Evolutionary conservation across 2,888 invertebrate species (phyloP).

Genomic region (Drosophila subquinaria): DNA sequence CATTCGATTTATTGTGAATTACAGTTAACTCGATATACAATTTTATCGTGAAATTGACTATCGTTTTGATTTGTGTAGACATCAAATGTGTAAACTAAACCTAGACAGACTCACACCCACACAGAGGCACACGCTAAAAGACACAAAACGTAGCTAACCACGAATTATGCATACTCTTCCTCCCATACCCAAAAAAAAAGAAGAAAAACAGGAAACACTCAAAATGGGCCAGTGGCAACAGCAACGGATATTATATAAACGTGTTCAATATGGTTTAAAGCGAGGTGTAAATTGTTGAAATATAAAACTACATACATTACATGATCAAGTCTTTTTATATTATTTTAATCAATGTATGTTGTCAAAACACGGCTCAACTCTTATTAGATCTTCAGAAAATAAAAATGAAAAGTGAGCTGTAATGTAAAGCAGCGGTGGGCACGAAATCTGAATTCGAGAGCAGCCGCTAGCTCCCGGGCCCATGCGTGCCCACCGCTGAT

Average conservation of each 20-base stretch:
- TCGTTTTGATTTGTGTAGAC: conserved; percentile 3
- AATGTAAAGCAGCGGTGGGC: too few species aligned
- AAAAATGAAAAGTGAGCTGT: background rate
- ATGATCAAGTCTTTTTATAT: conserved; percentile 3
- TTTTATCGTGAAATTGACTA: background rate
- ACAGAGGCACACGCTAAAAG: conserved; percentile 20
- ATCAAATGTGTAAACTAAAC: background rate
- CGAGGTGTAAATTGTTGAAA: conserved; percentile 77
- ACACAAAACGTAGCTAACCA: conserved; percentile 42
- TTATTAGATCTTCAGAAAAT: background rate
- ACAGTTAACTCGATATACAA: background rate
- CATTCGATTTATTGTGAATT: background rate
- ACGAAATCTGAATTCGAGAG: too few species aligned
- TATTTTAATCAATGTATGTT: background rate
- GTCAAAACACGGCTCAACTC: too few species aligned
- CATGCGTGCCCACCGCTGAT: too few species aligned
- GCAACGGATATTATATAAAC: conserved; percentile 73
- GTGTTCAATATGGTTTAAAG: conserved; percentile 70
- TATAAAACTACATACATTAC: conserved; percentile 51
- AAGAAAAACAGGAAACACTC: conserved; percentile 11
- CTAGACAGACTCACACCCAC: conserved; percentile 9
- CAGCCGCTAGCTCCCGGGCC: too few species aligned
- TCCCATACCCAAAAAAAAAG: conserved; percentile 15
- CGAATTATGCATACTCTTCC: conserved; percentile 35
- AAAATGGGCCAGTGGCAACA: conserved; percentile 51